A percentile compares a stretch with the other conserved stretches of the same genome.
These are phyloP conservation scores for Rattus rattus DNA, from an alignment of 2,113 vertebrate genomes.

Conservation along the genomic window DNA sequence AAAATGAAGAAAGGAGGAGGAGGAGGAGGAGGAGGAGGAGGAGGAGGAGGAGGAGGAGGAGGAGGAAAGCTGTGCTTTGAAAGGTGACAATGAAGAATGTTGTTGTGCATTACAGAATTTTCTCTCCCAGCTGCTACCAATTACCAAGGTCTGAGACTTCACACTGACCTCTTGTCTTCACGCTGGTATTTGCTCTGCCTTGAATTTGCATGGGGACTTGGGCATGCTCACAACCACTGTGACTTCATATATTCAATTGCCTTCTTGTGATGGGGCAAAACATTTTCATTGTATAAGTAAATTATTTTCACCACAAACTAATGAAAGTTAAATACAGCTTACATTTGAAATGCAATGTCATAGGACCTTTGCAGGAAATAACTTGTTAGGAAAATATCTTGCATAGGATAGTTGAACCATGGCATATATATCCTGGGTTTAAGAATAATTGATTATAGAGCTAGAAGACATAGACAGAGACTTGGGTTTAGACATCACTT, in stretches of 20 bases:
- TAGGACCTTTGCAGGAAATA: background rate
- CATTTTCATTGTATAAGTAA: background rate
- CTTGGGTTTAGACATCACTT: background rate
- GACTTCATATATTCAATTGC: background rate
- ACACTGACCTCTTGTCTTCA: background rate
- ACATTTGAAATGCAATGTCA: background rate
- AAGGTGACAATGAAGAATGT: too few species aligned
- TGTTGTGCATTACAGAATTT: too few species aligned
- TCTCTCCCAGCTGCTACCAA: too few species aligned
- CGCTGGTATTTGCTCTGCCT: background rate
- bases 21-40: too few species aligned
- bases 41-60: too few species aligned
- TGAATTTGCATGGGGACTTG: too few species aligned
- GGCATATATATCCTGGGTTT: background rate
- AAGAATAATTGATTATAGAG: background rate
- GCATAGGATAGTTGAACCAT: too few species aligned
- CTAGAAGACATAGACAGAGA: background rate
- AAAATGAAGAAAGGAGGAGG: too few species aligned
- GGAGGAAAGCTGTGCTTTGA: too few species aligned
- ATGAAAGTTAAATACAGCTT: background rate
- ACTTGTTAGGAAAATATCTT: background rate
- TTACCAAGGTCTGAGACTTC: too few species aligned
- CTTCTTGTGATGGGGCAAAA: background rate
- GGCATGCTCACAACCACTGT: background rate
- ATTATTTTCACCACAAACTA: background rate